Percentiles rank a stretch among this genome's conserved stretches.
Conservation (phyloP, 1,140 invertebrate species). For the Apis dorsata region DNA sequence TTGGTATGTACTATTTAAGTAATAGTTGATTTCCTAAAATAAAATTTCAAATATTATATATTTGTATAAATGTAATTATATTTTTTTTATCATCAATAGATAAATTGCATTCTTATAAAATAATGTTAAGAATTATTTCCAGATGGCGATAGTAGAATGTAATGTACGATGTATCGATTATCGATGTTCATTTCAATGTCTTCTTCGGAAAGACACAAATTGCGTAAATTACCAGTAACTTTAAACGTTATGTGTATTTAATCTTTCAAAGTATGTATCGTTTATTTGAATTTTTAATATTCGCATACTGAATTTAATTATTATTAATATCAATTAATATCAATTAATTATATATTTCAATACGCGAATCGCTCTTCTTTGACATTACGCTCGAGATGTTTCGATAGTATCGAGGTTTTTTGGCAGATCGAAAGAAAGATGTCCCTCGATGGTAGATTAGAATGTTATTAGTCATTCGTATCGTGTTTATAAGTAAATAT, state of each 20-base stretch:
- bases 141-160: not conserved
- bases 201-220: not conserved
- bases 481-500: constrained; percentile 72
- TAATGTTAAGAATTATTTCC: too few relatives aligned
- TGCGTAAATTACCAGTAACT: not conserved
- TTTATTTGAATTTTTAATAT: not conserved
- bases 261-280: not conserved
- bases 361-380: not conserved
- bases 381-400: constrained; percentile 33
- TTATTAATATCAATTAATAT: too few relatives aligned
- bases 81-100: not conserved
- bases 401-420: constrained; percentile 56
- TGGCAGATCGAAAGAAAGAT: constrained; percentile 68
- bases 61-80: too few relatives aligned
- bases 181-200: constrained; percentile 32
- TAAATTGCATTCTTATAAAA: not conserved
- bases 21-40: too few relatives aligned
- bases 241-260: too few relatives aligned
- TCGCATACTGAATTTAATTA: not conserved
- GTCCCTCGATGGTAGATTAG: constrained; percentile 67
- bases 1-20: too few relatives aligned
- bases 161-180: constrained; percentile 35
- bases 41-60: too few relatives aligned
- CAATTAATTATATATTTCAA: not conserved
- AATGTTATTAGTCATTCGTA: constrained; percentile 74